phyloP scores from a whole-genome alignment of 2,888 invertebrate species.

The Morinoia aosen region DNA sequence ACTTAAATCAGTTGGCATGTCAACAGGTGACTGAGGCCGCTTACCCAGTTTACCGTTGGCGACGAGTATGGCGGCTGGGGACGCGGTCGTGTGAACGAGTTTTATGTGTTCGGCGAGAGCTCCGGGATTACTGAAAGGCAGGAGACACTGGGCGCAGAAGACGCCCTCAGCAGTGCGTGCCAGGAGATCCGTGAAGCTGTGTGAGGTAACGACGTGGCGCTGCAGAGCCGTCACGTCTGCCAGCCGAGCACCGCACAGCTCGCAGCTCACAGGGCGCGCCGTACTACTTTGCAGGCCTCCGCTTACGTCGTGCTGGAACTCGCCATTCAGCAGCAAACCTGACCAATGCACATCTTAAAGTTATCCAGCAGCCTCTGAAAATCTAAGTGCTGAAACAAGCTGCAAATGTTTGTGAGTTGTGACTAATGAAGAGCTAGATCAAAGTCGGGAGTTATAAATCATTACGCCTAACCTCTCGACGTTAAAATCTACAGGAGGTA shows the following conservation, averaged over 20 bases:
- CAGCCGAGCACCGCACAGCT: slow-evolving; percentile 82
- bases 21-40: slow-evolving; percentile 61
- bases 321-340: slow-evolving; percentile 77
- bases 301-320: slow-evolving; percentile 69
- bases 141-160: slow-evolving; percentile 71
- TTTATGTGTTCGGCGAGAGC: slow-evolving; percentile 75
- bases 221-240: slow-evolving; percentile 75
- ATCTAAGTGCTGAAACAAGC: too few relatives aligned
- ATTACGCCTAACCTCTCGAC: too few relatives aligned
- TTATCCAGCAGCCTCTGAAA: neutral
- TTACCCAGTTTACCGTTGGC: slow-evolving; percentile 56
- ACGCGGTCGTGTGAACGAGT: slow-evolving; percentile 72
- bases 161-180: slow-evolving; percentile 67
- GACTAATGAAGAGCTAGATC: too few relatives aligned
- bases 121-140: slow-evolving; percentile 74
- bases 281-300: slow-evolving; percentile 69
- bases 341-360: slow-evolving; percentile 55
- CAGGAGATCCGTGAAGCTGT: slow-evolving; percentile 70
- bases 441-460: too few relatives aligned
- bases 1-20: slow-evolving; percentile 68
- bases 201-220: slow-evolving; percentile 75
- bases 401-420: too few relatives aligned
- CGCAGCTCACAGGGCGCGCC: slow-evolving; percentile 75
- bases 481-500: too few relatives aligned
- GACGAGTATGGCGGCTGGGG: slow-evolving; percentile 57